phyloP scores from a whole-genome alignment of 37 sponge, comb jelly and placozoan genomes.

The Geodia barretti region DNA sequence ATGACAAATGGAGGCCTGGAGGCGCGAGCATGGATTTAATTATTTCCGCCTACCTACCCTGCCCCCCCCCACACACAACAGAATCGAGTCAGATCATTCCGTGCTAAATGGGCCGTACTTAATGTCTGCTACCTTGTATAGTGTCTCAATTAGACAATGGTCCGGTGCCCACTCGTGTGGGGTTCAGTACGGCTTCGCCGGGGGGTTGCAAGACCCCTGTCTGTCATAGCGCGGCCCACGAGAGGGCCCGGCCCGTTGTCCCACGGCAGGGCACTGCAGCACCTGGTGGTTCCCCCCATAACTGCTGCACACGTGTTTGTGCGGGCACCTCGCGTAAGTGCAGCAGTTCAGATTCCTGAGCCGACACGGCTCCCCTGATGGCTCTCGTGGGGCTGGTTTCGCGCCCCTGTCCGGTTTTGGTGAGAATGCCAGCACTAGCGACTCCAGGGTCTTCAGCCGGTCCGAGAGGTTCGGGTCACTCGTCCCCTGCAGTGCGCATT shows the following conservation, averaged over 20 bases:
- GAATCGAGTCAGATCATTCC: too few species aligned
- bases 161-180: too few species aligned
- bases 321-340: neutral
- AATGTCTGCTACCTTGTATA: too few species aligned
- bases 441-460: neutral
- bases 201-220: too few species aligned
- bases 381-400: neutral
- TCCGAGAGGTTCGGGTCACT: neutral
- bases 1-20: slow-evolving; percentile 16
- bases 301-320: neutral
- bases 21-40: too few species aligned
- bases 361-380: neutral
- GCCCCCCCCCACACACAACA: too few species aligned
- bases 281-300: neutral
- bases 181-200: too few species aligned
- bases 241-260: too few species aligned
- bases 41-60: too few species aligned
- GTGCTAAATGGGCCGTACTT: too few species aligned
- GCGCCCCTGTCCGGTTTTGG: neutral
- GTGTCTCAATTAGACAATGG: too few species aligned
- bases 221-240: too few species aligned
- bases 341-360: neutral
- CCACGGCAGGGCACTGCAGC: neutral
- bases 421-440: neutral
- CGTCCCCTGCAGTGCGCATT: slow-evolving; percentile 4